phyloP scores from a whole-genome alignment of 2,797 vertebrate genomes.

The Diglossa cyanea region DNA sequence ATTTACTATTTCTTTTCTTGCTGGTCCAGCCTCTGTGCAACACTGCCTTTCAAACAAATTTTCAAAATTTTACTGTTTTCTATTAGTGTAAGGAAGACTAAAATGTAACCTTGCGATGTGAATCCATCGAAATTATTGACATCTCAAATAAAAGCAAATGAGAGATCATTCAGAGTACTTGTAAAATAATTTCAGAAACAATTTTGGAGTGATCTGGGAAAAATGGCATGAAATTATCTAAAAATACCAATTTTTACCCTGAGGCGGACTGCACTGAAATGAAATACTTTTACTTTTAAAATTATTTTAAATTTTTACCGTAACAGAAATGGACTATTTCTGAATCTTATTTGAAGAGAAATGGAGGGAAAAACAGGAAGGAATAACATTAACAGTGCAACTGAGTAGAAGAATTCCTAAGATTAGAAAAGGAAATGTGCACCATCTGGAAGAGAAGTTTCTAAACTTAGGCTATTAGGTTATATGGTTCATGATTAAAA shows the following conservation, averaged over 20 bases:
- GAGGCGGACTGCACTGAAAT: background rate
- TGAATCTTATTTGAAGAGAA: constrained; percentile 9
- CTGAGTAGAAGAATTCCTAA: constrained; percentile 17
- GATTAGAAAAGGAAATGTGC: constrained; percentile 32
- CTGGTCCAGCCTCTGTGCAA: background rate
- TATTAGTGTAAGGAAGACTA: background rate
- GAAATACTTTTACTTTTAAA: background rate
- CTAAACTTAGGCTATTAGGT: constrained; percentile 57
- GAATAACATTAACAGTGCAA: background rate
- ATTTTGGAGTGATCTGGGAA: background rate
- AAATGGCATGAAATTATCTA: background rate
- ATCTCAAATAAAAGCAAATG: constrained; percentile 21
- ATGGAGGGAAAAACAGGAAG: background rate
- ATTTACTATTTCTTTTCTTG: background rate
- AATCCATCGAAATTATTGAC: constrained; percentile 26
- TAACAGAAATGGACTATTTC: background rate
- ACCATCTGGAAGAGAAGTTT: constrained; percentile 51
- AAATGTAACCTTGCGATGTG: constrained; percentile 2
- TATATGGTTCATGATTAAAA: constrained; percentile 55
- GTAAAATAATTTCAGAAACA: constrained; percentile 13
- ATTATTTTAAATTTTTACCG: background rate
- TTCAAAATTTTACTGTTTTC: constrained; percentile 8
- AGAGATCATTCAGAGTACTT: constrained; percentile 4
- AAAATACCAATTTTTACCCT: background rate
- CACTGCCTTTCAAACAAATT: background rate